Conservation (phyloP, 2,888 invertebrate genomes). For the Protophormia terraenovae region DNA sequence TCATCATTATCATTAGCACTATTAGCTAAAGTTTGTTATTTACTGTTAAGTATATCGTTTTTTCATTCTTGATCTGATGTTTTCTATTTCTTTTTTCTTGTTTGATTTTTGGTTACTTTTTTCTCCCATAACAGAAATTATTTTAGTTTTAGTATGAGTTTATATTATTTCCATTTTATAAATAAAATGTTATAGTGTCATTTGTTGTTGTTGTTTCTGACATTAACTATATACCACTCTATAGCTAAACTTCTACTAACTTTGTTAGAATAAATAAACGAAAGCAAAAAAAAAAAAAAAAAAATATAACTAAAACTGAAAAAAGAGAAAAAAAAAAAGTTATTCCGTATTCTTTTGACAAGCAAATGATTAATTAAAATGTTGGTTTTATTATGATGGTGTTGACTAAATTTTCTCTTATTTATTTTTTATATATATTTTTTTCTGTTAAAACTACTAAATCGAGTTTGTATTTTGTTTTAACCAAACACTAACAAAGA, state of each 20-base stretch:
- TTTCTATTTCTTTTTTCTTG: neutral
- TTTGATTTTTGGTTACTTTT: slow-evolving; percentile 35
- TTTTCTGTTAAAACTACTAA: too few relatives aligned
- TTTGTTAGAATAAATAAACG: neutral
- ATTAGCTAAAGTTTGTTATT: slow-evolving; percentile 13
- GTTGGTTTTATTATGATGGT: slow-evolving; percentile 51
- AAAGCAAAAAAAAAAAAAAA: neutral
- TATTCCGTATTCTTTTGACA: slow-evolving; percentile 46
- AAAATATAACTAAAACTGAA: neutral
- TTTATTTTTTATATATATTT: neutral
- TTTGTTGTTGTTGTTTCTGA: neutral
- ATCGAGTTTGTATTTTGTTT: neutral
- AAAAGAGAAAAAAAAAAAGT: neutral
- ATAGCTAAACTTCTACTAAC: neutral
- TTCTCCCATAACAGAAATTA: neutral
- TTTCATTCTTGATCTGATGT: slow-evolving; percentile 5
- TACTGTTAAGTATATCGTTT: slow-evolving; percentile 4
- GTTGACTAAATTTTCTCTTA: slow-evolving; percentile 12
- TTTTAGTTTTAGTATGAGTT: neutral
- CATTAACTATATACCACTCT: neutral
- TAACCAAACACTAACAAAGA: neutral
- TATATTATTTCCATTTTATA: neutral
- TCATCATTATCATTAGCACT: slow-evolving; percentile 13
- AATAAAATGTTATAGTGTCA: slow-evolving; percentile 26
- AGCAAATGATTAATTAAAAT: slow-evolving; percentile 65